These are phyloP conservation scores for Oreocharis arfaki DNA, from an alignment of 2,113 vertebrate genomes.

Conservation along the genomic window DNA sequence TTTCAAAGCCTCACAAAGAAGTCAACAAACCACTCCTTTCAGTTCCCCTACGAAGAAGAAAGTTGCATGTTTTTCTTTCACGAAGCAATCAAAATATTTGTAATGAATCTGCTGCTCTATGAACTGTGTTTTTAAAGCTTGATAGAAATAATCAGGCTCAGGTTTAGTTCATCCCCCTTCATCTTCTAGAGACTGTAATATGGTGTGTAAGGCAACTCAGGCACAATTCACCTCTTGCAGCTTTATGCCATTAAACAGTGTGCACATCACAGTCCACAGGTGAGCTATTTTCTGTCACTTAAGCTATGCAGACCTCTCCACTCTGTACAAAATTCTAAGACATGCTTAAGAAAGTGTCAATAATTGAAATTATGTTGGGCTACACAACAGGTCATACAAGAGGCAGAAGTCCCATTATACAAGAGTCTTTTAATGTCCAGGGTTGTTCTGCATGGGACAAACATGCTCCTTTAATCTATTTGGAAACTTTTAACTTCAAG, in stretches of 20 bases:
- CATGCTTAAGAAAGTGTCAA: not conserved
- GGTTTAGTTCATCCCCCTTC: not conserved
- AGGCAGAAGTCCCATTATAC: not conserved
- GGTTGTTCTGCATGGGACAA: not conserved
- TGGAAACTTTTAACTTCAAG: not conserved
- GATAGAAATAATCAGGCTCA: not conserved
- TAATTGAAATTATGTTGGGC: not conserved
- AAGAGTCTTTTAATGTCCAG: not conserved
- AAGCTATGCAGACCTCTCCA: not conserved
- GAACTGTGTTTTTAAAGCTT: not conserved
- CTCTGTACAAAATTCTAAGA: not conserved
- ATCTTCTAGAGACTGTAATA: not conserved
- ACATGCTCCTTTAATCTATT: not conserved
- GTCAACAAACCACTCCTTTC: not conserved
- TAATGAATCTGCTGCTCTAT: not conserved
- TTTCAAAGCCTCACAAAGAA: not conserved
- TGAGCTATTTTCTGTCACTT: not conserved
- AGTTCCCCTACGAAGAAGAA: not conserved
- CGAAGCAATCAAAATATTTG: not conserved
- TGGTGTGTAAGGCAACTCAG: not conserved
- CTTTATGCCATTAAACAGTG: not conserved
- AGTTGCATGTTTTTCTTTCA: not conserved
- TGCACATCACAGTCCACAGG: not conserved
- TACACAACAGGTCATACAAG: not conserved
- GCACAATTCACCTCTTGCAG: not conserved